phyloP scores from a whole-genome alignment of 2,797 vertebrate genomes.

The Esox lucius region DNA sequence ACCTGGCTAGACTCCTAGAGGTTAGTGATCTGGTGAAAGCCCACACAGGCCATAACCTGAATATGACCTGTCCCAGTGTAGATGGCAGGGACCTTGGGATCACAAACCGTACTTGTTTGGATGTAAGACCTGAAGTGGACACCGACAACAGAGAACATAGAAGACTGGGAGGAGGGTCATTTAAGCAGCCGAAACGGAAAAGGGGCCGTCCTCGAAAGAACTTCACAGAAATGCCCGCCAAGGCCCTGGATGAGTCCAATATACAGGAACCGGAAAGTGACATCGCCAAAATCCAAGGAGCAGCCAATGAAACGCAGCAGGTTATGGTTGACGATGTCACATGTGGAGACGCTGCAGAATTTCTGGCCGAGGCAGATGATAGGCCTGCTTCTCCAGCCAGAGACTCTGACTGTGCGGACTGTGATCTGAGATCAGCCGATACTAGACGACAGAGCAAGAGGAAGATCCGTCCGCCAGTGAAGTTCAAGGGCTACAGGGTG shows the following conservation, averaged over 20 bases:
- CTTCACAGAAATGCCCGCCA: constrained; percentile 41
- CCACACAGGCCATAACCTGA: constrained; percentile 71
- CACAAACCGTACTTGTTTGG: background rate
- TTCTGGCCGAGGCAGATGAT: constrained; percentile 44
- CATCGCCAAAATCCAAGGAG: background rate
- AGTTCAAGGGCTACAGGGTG: constrained; percentile 85
- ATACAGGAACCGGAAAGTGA: constrained; percentile 10
- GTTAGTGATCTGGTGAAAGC: constrained; percentile 84
- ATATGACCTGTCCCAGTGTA: constrained; percentile 24
- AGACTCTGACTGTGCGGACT: constrained; percentile 70
- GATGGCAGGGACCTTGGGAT: background rate
- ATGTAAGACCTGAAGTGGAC: background rate
- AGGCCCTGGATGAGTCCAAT: constrained; percentile 10
- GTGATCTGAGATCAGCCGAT: constrained; percentile 57
- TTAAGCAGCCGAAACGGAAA: constrained; percentile 75
- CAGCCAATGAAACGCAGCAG: background rate
- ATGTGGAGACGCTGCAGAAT: constrained; percentile 2
- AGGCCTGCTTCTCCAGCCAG: constrained; percentile 10
- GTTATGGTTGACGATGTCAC: background rate
- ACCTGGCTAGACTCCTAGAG: constrained; percentile 83
- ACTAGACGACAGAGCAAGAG: constrained; percentile 83
- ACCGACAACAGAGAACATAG: background rate
- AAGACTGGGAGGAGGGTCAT: background rate
- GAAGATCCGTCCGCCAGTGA: constrained; percentile 83
- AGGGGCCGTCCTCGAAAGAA: constrained; percentile 88